Evolutionary conservation across 2,113 vertebrate genomes (phyloP).

Genomic region (Alexandromys fortis): DNA sequence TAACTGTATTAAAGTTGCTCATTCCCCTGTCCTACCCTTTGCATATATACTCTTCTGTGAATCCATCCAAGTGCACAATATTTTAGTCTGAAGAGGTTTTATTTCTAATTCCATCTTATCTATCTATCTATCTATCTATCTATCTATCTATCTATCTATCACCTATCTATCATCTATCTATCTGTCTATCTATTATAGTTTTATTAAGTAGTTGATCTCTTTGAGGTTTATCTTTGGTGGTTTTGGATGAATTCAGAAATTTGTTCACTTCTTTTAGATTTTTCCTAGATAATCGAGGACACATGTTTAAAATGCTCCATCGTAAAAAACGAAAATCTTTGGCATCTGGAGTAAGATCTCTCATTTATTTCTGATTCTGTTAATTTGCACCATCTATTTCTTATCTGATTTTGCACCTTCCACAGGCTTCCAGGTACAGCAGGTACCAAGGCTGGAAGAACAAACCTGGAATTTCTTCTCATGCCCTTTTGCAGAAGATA

Average conservation of each 20-base stretch:
- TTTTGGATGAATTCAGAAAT: background rate
- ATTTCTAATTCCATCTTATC: background rate
- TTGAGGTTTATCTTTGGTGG: background rate
- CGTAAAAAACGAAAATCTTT: background rate
- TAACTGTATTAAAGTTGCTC: background rate
- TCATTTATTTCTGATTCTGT: background rate
- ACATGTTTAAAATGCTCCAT: background rate
- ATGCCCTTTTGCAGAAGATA: rapidly evolving
- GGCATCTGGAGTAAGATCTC: background rate
- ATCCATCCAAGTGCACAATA: background rate
- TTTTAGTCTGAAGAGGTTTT: background rate
- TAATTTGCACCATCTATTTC: background rate
- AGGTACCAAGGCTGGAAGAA: background rate
- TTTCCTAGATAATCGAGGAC: background rate
- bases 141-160: background rate
- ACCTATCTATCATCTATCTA: background rate
- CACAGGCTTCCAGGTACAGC: background rate
- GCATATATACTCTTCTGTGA: too few relatives aligned
- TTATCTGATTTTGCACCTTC: background rate
- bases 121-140: background rate
- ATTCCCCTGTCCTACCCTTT: too few relatives aligned
- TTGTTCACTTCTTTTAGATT: background rate
- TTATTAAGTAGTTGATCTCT: background rate
- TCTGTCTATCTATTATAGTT: background rate
- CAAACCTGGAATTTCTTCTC: background rate